These are phyloP conservation scores for Propsilocerus akamusi DNA, from an alignment of 1,140 invertebrate species.

Conservation along the genomic window DNA sequence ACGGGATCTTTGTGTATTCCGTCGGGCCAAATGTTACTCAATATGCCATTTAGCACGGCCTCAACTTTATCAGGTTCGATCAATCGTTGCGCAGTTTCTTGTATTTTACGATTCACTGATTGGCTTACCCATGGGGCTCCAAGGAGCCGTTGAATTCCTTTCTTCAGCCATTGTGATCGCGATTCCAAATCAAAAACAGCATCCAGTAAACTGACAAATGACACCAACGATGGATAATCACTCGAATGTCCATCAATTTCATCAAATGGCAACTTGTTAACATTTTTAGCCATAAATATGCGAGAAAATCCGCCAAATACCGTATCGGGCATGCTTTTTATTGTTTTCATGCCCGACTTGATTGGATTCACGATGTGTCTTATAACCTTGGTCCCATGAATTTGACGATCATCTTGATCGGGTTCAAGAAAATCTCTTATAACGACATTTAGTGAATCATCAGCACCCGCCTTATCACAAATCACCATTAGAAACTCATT, in stretches of 20 bases:
- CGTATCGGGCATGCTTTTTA: constrained; percentile 67
- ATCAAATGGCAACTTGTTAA: constrained; percentile 32
- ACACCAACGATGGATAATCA: constrained; percentile 6
- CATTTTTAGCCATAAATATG: constrained; percentile 33
- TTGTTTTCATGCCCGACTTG: constrained; percentile 57
- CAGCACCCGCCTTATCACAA: constrained; percentile 38
- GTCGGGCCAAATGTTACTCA: constrained; percentile 59
- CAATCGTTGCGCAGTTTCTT: constrained; percentile 1
- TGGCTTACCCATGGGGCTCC: constrained; percentile 8
- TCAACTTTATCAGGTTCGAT: constrained; percentile 7
- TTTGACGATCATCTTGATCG: constrained; percentile 53
- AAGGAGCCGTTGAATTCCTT: constrained; percentile 16
- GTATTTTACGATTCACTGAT: constrained; percentile 6
- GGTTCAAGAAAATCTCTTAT: constrained; percentile 60
- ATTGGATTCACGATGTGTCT: constrained; percentile 59
- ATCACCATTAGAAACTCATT: constrained; percentile 65
- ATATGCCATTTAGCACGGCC: background rate
- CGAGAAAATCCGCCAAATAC: constrained; percentile 49
- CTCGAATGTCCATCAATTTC: constrained; percentile 6
- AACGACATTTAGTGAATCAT: constrained; percentile 45
- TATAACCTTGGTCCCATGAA: constrained; percentile 34
- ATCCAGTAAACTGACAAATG: constrained; percentile 65
- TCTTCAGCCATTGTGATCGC: constrained; percentile 71
- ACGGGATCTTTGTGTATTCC: constrained; percentile 40
- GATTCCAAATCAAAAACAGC: constrained; percentile 82